A percentile compares a stretch with the other conserved stretches of the same genome.
phyloP scores from a whole-genome alignment of 2,888 invertebrate species.

The Muscina levida region DNA sequence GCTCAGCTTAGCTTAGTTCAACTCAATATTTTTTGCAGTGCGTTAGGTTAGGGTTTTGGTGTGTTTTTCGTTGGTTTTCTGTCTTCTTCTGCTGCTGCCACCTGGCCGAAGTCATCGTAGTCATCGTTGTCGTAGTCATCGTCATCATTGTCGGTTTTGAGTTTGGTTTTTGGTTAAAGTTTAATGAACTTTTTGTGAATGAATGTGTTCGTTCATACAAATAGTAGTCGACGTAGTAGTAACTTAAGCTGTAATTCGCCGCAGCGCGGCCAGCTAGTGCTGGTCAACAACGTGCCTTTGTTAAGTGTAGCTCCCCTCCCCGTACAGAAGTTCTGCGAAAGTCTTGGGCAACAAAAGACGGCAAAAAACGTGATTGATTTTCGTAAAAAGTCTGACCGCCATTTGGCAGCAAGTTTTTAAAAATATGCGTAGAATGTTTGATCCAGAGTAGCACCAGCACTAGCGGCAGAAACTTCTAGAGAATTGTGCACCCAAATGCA shows the following conservation, averaged over 20 bases:
- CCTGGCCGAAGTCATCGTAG: neutral
- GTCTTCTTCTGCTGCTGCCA: constrained; percentile 5
- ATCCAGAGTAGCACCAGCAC: neutral
- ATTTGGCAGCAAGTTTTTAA: neutral
- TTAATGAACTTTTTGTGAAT: constrained; percentile 56
- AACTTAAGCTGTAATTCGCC: too few relatives aligned
- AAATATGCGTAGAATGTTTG: constrained; percentile 9
- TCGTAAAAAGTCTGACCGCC: constrained; percentile 6
- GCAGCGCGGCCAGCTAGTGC: neutral
- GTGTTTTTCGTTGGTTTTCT: neutral
- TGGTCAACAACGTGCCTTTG: neutral
- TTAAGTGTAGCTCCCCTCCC: neutral
- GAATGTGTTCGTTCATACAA: constrained; percentile 1
- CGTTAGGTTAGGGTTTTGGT: constrained; percentile 62
- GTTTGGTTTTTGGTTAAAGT: constrained; percentile 60
- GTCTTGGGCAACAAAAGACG: constrained; percentile 1
- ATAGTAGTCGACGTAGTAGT: neutral
- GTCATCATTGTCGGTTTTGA: constrained; percentile 6
- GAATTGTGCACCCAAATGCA: too few relatives aligned
- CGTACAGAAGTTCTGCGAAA: neutral
- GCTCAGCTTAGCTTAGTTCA: too few relatives aligned
- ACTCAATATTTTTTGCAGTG: constrained; percentile 55
- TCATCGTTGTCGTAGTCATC: neutral
- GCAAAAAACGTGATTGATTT: constrained; percentile 23
- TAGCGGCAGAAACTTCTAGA: too few relatives aligned